phyloP scores from a whole-genome alignment of 1,140 invertebrate species.

The Meteorus sp. region DNA sequence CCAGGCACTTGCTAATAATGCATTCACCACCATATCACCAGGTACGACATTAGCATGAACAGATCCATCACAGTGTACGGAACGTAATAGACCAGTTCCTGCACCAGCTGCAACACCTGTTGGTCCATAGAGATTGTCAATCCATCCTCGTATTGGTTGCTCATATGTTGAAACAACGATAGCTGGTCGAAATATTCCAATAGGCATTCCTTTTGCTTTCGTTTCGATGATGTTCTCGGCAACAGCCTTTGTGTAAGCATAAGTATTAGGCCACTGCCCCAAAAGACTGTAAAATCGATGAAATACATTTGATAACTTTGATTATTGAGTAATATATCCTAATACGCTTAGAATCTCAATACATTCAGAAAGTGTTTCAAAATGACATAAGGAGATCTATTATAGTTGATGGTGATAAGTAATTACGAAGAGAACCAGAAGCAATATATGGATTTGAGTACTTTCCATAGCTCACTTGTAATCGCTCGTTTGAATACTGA shows the following conservation, averaged over 20 bases:
- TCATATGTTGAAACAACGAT: constrained; percentile 65
- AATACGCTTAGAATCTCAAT: too few relatives aligned
- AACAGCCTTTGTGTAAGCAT: constrained; percentile 73
- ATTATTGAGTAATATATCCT: not conserved
- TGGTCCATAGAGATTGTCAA: constrained; percentile 91
- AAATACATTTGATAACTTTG: not conserved
- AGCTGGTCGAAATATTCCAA: constrained; percentile 78
- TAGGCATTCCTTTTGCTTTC: constrained; percentile 62
- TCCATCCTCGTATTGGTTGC: constrained; percentile 68
- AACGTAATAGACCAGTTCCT: constrained; percentile 75
- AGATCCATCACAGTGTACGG: constrained; percentile 64
- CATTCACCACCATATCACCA: constrained; percentile 80
- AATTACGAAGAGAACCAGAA: too few relatives aligned
- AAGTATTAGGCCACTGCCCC: constrained; percentile 70
- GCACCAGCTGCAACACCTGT: constrained; percentile 75
- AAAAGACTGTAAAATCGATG: constrained; percentile 52
- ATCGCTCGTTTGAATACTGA: too few relatives aligned
- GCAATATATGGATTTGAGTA: too few relatives aligned
- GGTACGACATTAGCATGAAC: constrained; percentile 79
- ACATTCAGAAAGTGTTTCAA: too few relatives aligned
- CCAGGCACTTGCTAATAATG: constrained; percentile 77
- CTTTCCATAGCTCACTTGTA: too few relatives aligned
- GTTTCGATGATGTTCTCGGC: constrained; percentile 65
- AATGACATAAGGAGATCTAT: too few relatives aligned
- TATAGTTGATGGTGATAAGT: too few relatives aligned